These are phyloP conservation scores for Agriotes lineatus DNA, from an alignment of 2,888 invertebrate species.

Conservation along the genomic window DNA sequence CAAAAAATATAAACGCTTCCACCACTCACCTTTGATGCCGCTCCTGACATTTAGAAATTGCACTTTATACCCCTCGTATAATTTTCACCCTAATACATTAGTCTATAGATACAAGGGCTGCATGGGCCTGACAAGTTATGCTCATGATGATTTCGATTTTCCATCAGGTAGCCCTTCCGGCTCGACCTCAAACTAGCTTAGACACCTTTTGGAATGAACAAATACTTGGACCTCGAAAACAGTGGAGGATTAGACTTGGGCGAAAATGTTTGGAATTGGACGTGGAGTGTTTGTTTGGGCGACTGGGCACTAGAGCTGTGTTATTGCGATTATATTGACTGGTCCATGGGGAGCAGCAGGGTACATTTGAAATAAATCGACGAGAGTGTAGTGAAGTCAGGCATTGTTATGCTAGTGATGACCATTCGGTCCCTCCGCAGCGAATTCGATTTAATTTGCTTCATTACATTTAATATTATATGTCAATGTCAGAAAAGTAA, in stretches of 20 bases:
- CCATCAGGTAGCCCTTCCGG: not conserved
- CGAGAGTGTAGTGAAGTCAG: constrained; percentile 61
- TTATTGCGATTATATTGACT: constrained; percentile 69
- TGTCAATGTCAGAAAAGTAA: constrained; percentile 19
- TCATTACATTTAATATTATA: constrained; percentile 46
- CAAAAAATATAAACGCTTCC: constrained; percentile 39
- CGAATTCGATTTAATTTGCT: constrained; percentile 62
- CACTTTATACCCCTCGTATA: constrained; percentile 57
- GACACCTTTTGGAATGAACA: no score
- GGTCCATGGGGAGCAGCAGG: constrained; percentile 63
- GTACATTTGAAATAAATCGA: constrained; percentile 67
- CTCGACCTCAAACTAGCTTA: no score
- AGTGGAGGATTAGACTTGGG: no score
- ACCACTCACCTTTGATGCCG: constrained; percentile 57
- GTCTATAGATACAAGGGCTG: constrained; percentile 51
- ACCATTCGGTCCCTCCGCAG: constrained; percentile 63
- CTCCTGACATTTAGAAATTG: constrained; percentile 58
- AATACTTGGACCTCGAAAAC: no score
- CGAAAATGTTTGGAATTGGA: no score
- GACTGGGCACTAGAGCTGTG: constrained; percentile 62
- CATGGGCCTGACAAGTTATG: constrained; percentile 46
- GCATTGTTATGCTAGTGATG: constrained; percentile 65
- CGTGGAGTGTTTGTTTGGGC: constrained; percentile 53
- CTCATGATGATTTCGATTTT: not conserved
- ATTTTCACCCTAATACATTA: constrained; percentile 59